These are phyloP conservation scores for Tortrix viridana DNA, from an alignment of 2,888 invertebrate genomes.

Conservation along the genomic window DNA sequence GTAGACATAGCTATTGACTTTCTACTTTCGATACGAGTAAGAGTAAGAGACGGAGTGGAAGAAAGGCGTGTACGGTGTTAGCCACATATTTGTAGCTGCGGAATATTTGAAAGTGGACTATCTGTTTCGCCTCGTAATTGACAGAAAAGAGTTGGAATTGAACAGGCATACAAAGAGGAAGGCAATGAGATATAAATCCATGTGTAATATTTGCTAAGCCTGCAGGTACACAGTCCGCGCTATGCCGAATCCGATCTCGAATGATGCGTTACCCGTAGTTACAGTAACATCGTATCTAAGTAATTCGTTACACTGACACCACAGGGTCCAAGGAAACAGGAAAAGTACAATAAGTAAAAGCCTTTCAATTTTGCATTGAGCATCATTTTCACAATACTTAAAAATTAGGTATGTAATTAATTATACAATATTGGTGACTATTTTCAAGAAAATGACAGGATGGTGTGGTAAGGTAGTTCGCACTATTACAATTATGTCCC, in stretches of 20 bases:
- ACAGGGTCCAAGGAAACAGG: slow-evolving; percentile 16
- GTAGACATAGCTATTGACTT: too few species aligned
- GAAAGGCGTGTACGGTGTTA: too few species aligned
- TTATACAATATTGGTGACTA: slow-evolving; percentile 41
- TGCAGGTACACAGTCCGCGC: neutral
- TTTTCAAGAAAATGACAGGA: slow-evolving; percentile 72
- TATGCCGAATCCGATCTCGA: neutral
- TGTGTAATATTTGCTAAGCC: neutral
- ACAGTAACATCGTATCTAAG: slow-evolving; percentile 16
- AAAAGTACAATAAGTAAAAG: slow-evolving; percentile 30
- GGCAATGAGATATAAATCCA: neutral
- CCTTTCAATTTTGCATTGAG: slow-evolving; percentile 35
- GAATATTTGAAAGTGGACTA: too few species aligned
- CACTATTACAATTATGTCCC: slow-evolving; percentile 68
- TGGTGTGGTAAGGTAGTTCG: slow-evolving; percentile 47
- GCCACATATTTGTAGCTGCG: too few species aligned
- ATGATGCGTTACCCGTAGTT: slow-evolving; percentile 2
- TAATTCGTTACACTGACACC: neutral
- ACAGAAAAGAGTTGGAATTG: too few species aligned
- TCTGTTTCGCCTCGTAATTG: too few species aligned
- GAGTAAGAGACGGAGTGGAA: too few species aligned
- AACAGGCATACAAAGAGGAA: too few species aligned
- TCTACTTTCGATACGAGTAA: too few species aligned
- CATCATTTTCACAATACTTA: slow-evolving; percentile 34
- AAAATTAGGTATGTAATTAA: slow-evolving; percentile 35